These are phyloP conservation scores for Oreochromis spilurus DNA, from an alignment of 2,113 vertebrate genomes.

Conservation along the genomic window DNA sequence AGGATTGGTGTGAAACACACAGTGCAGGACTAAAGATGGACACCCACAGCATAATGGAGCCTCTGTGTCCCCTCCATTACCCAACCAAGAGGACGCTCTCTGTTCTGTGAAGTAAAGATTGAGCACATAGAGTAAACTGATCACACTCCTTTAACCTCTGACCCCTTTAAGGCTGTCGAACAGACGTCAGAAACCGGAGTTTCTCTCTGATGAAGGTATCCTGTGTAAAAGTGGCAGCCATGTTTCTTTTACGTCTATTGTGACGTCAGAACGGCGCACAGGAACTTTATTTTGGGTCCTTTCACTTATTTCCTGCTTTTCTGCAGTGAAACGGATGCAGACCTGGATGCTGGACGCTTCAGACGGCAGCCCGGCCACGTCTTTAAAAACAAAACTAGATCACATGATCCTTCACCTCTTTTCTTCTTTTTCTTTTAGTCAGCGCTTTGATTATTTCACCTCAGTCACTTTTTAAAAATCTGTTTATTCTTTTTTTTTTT, in stretches of 20 bases:
- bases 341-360: neutral
- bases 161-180: neutral
- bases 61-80: neutral
- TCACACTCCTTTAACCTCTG: neutral
- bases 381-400: neutral
- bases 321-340: neutral
- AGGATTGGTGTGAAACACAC: neutral
- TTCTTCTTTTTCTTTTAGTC: neutral
- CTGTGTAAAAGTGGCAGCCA: neutral
- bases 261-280: rapidly evolving
- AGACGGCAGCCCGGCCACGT: neutral
- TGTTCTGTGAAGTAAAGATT: neutral
- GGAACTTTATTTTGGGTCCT: rapidly evolving
- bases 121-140: neutral
- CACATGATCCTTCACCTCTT: neutral
- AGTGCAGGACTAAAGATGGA: neutral
- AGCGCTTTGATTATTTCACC: neutral
- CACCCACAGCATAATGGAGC: neutral
- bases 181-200: neutral
- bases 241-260: neutral
- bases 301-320: neutral
- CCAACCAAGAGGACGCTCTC: neutral
- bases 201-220: neutral
- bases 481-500: rapidly evolving
- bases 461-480: neutral